A percentile compares a stretch with the other conserved stretches of the same genome.
Evolutionary conservation across 2,113 vertebrate species (phyloP).

Genomic region (Synodontis membranacea): DNA sequence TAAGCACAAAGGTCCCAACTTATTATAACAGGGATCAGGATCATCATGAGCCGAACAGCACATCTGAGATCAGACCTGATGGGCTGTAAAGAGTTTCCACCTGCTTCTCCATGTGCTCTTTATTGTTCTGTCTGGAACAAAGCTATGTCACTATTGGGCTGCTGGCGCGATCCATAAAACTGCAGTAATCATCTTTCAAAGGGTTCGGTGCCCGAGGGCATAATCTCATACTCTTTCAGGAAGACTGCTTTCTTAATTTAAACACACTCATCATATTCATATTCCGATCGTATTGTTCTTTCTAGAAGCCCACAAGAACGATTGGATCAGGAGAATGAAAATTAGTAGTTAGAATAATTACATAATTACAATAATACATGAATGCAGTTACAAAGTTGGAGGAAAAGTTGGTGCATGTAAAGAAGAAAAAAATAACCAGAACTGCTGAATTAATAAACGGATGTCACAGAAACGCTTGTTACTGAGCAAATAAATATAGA

Average conservation of each 20-base stretch:
- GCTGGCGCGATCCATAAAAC: constrained; percentile 17
- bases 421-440: background rate
- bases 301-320: background rate
- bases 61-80: constrained; percentile 1
- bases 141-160: background rate
- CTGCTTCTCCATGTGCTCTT: background rate
- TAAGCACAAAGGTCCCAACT: background rate
- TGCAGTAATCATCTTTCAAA: background rate
- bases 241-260: constrained; percentile 1
- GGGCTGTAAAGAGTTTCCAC: background rate
- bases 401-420: background rate
- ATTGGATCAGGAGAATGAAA: background rate
- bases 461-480: background rate
- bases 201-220: background rate
- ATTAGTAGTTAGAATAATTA: too few species aligned
- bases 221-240: background rate
- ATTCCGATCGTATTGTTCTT: constrained; percentile 21
- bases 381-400: background rate
- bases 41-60: background rate
- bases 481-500: background rate
- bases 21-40: constrained; percentile 1
- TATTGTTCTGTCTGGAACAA: constrained; percentile 10
- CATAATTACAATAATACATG: too few species aligned
- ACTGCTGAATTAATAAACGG: background rate
- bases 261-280: background rate